Evolutionary conservation across 1,140 invertebrate genomes (phyloP).

Genomic region (Eufriesea mexicana): DNA sequence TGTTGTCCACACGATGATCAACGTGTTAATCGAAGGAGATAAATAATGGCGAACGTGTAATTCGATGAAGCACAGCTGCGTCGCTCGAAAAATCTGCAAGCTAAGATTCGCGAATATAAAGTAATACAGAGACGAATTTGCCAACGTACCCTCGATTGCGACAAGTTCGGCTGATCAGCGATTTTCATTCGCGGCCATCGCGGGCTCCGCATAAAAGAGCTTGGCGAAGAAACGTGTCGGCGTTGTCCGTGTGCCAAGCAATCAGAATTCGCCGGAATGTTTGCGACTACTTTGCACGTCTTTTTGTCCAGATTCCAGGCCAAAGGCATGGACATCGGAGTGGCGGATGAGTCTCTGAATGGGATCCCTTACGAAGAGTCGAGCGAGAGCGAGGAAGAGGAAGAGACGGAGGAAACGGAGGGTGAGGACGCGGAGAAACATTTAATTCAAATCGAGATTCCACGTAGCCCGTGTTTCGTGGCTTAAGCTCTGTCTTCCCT

Average conservation of each 20-base stretch:
- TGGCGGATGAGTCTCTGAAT: conserved; percentile 89
- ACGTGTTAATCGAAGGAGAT: too few species aligned
- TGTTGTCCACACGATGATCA: too few species aligned
- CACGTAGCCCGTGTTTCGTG: neutral
- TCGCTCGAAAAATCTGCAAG: conserved; percentile 29
- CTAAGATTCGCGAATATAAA: neutral
- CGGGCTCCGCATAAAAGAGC: conserved; percentile 2
- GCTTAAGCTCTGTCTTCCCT: neutral
- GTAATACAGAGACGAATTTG: neutral
- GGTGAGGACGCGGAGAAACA: conserved; percentile 58
- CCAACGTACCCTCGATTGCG: neutral
- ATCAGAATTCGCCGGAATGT: conserved; percentile 21
- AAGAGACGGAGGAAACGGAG: conserved; percentile 84
- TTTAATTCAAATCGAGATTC: conserved; percentile 29
- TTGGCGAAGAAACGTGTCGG: neutral
- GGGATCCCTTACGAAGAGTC: conserved; percentile 86
- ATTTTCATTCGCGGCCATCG: neutral
- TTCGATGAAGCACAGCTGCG: neutral
- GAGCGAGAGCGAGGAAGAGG: conserved; percentile 84
- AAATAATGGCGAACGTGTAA: neutral
- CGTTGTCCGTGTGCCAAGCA: neutral
- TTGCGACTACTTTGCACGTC: conserved; percentile 37
- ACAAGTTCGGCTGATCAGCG: conserved; percentile 23
- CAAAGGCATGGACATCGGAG: conserved; percentile 90
- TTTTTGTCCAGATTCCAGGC: conserved; percentile 86